phyloP scores from a whole-genome alignment of 2,888 invertebrate species.

The Spilosoma lubricipeda region DNA sequence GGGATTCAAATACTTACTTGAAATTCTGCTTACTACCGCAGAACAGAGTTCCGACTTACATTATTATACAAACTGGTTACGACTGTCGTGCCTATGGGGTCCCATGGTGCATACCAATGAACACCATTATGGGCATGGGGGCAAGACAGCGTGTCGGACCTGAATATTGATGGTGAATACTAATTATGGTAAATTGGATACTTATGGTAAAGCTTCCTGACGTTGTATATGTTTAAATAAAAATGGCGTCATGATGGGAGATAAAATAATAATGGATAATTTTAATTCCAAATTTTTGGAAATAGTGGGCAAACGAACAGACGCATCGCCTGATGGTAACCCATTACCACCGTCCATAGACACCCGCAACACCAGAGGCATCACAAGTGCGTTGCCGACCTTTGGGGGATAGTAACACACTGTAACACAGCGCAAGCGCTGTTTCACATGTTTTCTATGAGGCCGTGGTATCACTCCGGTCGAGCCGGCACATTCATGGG shows the following conservation, averaged over 20 bases:
- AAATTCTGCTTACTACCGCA: slow-evolving; percentile 15
- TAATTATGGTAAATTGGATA: slow-evolving; percentile 26
- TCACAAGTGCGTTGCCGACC: too few species aligned
- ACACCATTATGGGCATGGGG: slow-evolving; percentile 26
- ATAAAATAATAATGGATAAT: not conserved
- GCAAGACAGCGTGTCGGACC: slow-evolving; percentile 40
- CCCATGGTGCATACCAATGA: slow-evolving; percentile 37
- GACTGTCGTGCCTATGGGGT: slow-evolving; percentile 31
- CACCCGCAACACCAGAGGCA: too few species aligned
- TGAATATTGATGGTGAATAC: slow-evolving; percentile 41
- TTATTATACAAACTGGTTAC: slow-evolving; percentile 39
- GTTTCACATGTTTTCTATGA: too few species aligned
- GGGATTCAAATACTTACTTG: slow-evolving; percentile 11
- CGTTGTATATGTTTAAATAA: not conserved
- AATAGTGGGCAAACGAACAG: too few species aligned
- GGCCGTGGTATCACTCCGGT: too few species aligned
- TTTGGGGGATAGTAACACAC: too few species aligned
- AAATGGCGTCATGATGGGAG: slow-evolving; percentile 1
- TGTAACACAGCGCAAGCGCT: too few species aligned
- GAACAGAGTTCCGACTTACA: slow-evolving; percentile 25
- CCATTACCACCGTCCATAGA: too few species aligned
- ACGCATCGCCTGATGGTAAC: too few species aligned
- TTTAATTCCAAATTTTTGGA: too few species aligned
- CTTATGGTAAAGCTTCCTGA: slow-evolving; percentile 13
- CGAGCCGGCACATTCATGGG: too few species aligned